Conservation (phyloP, 2,113 vertebrate species). For the Ovis aries region DNA sequence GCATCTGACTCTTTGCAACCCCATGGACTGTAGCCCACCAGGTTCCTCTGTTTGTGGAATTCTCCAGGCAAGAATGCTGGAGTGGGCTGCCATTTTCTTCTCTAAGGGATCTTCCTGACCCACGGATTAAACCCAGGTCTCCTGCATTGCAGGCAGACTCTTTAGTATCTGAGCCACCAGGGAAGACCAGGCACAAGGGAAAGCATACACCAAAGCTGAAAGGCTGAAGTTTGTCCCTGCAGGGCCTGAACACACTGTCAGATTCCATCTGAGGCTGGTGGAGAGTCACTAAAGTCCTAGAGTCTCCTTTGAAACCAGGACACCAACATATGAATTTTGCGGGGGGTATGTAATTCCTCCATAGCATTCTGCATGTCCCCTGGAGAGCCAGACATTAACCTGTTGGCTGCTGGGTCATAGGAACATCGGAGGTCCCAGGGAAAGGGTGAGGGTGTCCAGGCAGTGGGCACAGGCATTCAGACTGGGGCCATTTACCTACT, state of each 20-base stretch:
- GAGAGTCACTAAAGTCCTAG: background rate
- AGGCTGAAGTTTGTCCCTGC: background rate
- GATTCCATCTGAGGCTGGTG: background rate
- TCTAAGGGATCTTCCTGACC: background rate
- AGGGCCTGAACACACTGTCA: fast-evolving
- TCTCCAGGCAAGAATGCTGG: background rate
- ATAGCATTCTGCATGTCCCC: background rate
- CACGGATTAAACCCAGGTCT: background rate
- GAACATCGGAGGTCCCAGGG: no score
- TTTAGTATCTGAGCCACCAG: background rate
- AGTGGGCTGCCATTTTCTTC: background rate
- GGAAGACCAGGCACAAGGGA: background rate
- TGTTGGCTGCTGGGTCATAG: background rate
- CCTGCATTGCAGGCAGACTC: background rate
- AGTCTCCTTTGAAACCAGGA: no score
- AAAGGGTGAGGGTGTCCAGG: background rate
- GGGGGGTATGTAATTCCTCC: background rate
- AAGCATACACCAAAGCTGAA: background rate
- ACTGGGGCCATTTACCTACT: background rate
- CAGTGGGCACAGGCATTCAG: background rate
- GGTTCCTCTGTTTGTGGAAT: background rate
- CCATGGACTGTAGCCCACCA: background rate
- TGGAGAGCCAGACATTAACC: background rate
- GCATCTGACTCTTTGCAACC: background rate
- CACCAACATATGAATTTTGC: background rate